Percentiles rank a stretch among this genome's conserved stretches.
phyloP scores from a whole-genome alignment of 2,797 vertebrate species.

The Pipistrellus pygmaeus region DNA sequence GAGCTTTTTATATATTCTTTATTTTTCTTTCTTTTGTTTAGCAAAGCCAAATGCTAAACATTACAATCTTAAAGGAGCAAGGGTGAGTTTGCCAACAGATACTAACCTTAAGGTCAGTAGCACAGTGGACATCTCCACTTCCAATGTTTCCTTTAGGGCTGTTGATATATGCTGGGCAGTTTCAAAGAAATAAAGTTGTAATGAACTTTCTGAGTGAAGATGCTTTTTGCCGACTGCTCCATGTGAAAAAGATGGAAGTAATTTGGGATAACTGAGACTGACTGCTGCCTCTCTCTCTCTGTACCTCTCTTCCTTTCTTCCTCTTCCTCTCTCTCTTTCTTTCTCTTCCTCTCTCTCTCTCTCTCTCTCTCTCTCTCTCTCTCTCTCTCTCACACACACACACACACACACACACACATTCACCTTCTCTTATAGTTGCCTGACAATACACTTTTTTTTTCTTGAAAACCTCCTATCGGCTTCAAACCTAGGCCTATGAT shows the following conservation, averaged over 20 bases:
- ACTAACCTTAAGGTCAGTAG: conserved; percentile 49
- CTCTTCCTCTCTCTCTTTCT: background rate
- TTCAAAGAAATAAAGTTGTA: conserved; percentile 80
- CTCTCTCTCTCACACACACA: background rate
- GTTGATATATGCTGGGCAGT: conserved; percentile 61
- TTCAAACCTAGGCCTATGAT: background rate
- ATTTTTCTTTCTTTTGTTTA: conserved; percentile 36
- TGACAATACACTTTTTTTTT: conserved; percentile 19
- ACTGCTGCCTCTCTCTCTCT: background rate
- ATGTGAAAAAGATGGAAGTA: conserved; percentile 58
- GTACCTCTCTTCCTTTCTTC: background rate
- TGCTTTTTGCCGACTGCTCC: conserved; percentile 53
- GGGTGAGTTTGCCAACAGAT: conserved; percentile 35
- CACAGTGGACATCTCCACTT: conserved; percentile 57
- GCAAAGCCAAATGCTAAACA: conserved; percentile 37
- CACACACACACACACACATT: background rate
- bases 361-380: background rate
- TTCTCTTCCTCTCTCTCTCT: background rate
- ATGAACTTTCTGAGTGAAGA: conserved; percentile 79
- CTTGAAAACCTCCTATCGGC: background rate
- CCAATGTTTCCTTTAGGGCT: conserved; percentile 67
- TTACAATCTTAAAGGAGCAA: conserved; percentile 50
- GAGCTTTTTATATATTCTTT: conserved; percentile 2
- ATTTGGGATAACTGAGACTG: conserved; percentile 55
- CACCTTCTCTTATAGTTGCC: background rate